Evolutionary conservation across 2,113 vertebrate genomes (phyloP).

Genomic region (Laterallus jamaicensis): DNA sequence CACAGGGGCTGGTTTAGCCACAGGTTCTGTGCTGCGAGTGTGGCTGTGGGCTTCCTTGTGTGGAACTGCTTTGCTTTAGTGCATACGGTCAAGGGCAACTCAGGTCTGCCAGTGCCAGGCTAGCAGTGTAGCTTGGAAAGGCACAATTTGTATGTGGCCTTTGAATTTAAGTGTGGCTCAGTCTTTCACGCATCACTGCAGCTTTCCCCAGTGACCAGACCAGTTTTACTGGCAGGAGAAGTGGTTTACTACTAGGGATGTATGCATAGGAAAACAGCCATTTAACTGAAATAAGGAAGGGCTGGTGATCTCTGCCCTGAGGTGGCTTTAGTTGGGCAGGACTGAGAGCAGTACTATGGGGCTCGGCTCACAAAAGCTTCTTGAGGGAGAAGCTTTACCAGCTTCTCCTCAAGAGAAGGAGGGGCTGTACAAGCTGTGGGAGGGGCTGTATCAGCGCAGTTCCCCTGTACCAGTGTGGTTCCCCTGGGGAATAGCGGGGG

Average conservation of each 20-base stretch:
- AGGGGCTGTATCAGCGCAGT: not conserved
- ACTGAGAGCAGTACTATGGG: not conserved
- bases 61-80: not conserved
- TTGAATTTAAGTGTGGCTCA: fast-evolving
- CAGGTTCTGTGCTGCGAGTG: not conserved
- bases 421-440: not conserved
- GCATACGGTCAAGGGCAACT: not conserved
- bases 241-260: not conserved
- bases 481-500: not conserved
- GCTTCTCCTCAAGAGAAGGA: not conserved
- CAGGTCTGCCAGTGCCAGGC: not conserved
- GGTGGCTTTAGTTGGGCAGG: not conserved
- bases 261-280: not conserved
- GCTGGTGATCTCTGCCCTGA: not conserved
- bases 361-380: not conserved
- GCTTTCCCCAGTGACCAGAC: not conserved
- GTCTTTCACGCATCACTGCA: not conserved
- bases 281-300: not conserved
- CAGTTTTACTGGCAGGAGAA: not conserved
- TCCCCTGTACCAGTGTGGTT: not conserved
- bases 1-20: not conserved
- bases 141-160: not conserved
- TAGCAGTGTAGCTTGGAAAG: not conserved
- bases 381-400: too few species aligned
- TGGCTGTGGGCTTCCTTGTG: not conserved